These are phyloP conservation scores for Goniozus legneri DNA, from an alignment of 1,140 invertebrate genomes.

Conservation along the genomic window DNA sequence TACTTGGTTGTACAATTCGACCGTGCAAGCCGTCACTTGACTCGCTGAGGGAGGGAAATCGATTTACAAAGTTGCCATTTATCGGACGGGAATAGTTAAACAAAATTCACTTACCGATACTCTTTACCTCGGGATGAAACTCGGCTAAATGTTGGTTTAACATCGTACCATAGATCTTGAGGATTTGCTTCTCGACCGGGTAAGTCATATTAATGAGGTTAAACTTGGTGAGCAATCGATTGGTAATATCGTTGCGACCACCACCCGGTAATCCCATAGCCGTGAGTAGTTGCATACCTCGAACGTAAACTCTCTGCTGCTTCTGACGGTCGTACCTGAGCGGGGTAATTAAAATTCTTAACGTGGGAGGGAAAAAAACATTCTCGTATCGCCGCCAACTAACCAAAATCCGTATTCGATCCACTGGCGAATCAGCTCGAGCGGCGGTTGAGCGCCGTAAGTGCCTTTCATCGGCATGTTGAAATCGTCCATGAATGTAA, in stretches of 20 bases:
- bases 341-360: constrained; percentile 1
- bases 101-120: constrained; percentile 54
- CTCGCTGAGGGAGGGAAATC: constrained; percentile 42
- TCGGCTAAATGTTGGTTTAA: constrained; percentile 72
- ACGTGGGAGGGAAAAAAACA: not conserved
- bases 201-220: constrained; percentile 80
- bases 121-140: constrained; percentile 76
- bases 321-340: constrained; percentile 68
- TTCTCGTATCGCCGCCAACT: constrained; percentile 1
- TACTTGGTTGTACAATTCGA: constrained; percentile 72
- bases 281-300: constrained; percentile 73
- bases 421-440: constrained; percentile 82
- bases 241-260: constrained; percentile 71
- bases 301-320: constrained; percentile 66
- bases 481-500: constrained; percentile 84
- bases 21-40: constrained; percentile 63
- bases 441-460: constrained; percentile 80
- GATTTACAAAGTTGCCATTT: not conserved
- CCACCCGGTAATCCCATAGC: constrained; percentile 81
- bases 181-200: constrained; percentile 72
- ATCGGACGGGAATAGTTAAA: too few relatives aligned
- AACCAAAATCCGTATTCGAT: constrained; percentile 83
- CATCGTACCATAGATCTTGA: constrained; percentile 79
- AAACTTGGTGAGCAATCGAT: constrained; percentile 73
- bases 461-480: constrained; percentile 87